These are phyloP conservation scores for Lacanobia oleracea DNA, from an alignment of 2,888 invertebrate genomes.

Conservation along the genomic window DNA sequence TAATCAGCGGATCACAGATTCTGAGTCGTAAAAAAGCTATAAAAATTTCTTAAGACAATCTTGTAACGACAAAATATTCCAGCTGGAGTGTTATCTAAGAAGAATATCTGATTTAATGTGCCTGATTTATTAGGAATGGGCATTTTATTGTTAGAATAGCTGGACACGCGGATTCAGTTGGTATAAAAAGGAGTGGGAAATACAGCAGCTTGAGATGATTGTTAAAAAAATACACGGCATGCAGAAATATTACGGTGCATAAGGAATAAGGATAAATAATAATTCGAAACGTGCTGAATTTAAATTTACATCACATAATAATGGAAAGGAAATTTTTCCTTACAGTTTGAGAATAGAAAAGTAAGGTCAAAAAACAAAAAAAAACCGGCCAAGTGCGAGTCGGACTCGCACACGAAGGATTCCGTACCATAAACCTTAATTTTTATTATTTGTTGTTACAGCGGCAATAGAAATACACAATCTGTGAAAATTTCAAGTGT, in stretches of 20 bases:
- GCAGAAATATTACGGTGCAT: neutral
- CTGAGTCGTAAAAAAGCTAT: constrained; percentile 71
- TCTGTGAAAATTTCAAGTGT: no score
- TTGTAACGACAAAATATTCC: constrained; percentile 63
- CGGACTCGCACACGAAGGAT: no score
- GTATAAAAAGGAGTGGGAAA: neutral
- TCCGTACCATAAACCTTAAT: no score
- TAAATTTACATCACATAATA: no score
- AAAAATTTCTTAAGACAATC: constrained; percentile 72
- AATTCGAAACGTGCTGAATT: no score
- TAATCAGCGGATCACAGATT: constrained; percentile 57
- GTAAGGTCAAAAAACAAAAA: no score
- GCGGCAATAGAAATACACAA: no score
- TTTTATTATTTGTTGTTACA: no score
- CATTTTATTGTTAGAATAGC: constrained; percentile 72
- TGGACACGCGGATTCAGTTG: constrained; percentile 15
- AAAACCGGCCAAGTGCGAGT: no score
- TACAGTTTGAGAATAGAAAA: no score
- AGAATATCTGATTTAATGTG: constrained; percentile 69
- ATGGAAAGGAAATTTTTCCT: no score
- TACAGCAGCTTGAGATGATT: neutral
- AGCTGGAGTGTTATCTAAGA: constrained; percentile 64
- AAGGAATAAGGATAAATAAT: no score
- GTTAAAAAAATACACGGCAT: neutral
- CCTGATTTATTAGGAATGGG: constrained; percentile 68